Evolutionary conservation across 2,113 vertebrate genomes (phyloP).

Genomic region (Catharus bicknelli): DNA sequence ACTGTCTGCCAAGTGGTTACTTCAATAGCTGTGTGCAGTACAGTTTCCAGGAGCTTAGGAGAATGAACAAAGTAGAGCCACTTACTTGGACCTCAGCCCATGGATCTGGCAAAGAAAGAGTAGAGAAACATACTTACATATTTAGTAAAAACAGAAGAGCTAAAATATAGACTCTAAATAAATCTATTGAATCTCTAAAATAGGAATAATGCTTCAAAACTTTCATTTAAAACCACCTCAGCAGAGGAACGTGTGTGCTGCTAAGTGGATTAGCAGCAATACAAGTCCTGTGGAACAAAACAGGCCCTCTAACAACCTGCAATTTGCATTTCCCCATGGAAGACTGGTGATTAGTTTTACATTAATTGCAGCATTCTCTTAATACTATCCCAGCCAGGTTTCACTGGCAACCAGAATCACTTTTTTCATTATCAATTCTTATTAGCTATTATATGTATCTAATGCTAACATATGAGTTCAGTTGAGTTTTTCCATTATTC

Average conservation of each 20-base stretch:
- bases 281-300: slow-evolving; percentile 54
- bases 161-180: slow-evolving; percentile 21
- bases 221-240: not conserved
- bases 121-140: not conserved
- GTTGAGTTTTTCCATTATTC: not conserved
- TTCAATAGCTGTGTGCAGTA: not conserved
- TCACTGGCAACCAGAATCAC: not conserved
- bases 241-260: not conserved
- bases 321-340: slow-evolving; percentile 55
- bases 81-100: not conserved
- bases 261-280: slow-evolving; percentile 51
- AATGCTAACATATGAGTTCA: not conserved
- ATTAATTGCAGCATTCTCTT: slow-evolving; percentile 53
- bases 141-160: not conserved
- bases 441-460: not conserved
- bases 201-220: not conserved
- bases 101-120: not conserved
- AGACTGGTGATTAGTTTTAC: slow-evolving; percentile 45
- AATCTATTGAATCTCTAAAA: not conserved
- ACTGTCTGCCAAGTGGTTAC: not conserved
- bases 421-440: not conserved
- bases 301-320: slow-evolving; percentile 33
- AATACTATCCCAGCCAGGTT: slow-evolving; percentile 17
- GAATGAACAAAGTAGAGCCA: not conserved
- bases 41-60: not conserved